Evolutionary conservation across 2,888 invertebrate species (phyloP), one percentile per base, ranked within the genome.

Genomic region (Eudasyphora cyanicolor): DNA sequence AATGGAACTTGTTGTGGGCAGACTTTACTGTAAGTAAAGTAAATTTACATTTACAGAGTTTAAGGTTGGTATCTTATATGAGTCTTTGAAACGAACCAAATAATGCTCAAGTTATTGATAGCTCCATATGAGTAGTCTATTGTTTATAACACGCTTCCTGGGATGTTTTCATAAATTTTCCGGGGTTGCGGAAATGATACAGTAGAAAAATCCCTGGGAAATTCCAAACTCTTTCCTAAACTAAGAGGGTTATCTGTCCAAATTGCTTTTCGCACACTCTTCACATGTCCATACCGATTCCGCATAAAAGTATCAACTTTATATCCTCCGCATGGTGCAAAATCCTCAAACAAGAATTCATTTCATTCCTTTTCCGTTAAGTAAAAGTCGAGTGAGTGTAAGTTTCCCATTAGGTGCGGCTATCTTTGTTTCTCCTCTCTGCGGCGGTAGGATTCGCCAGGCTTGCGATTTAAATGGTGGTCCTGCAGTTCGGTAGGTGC

Each of bases 281-380:
- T 62, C 35, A 19, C 32, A 32, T 62, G 32, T 35, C 35, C 32
- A 17, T 32, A 14, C 10, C 57, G 27, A 57, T 42, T 38, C 19
- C 42, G 19, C 1, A 42, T 19, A 64, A 42, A 21, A 67, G 38
- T 42, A 67, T 12, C 21, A 67, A 67, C n/a, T 57, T 73, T 57
- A 8, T 75, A 75, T 60, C 60, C 29, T n/a, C 49, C 60, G 0
- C 38, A 75, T 64, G 51, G n/a, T 12, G 62, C 6, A 67, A 67
- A 67, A 21, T 42, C 19, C 42, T 21, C 5, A 24, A 67, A 67
- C 21, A 67, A 21, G 19, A 67, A 29, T 51, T 19, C 60, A 27
- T 49, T 54, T 38, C 49, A 64, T 49, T 76, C 29, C 32, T n/a
- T 57, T 14, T 42, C 8, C n/a, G 24, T 73, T 73, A 38, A 29